Evolutionary conservation across 2,797 vertebrate species (phyloP), one percentile per base, ranked within the genome.

Genomic region (Rhinophrynus dorsalis): DNA sequence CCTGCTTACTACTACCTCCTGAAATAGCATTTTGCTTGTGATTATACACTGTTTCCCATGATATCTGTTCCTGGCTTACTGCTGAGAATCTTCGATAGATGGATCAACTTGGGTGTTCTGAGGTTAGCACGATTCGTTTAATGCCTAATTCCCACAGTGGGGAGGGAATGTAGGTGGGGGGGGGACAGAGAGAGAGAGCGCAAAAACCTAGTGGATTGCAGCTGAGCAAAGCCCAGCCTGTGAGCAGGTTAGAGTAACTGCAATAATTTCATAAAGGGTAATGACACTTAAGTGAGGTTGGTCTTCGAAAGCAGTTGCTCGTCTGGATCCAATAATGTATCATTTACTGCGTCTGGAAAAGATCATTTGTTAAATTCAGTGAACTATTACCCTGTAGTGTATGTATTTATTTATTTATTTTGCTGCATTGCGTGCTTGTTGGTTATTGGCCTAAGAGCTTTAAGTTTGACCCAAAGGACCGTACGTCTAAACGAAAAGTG

Each of bases 281-380:
- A 92, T 94, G 94, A 95, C 92, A 93, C 94, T 91, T 94, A 91
- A 94, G 91, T 92, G 92, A 93, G 90, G 90, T 94, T 90, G 92
- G 90, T 94, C 93, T 93, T 92, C 88, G 91, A 93, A 93, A 92
- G 91, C 92, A 90, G 90, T 94, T 90, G 90, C 90, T 91, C 91
- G 88, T 94, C 92, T 99, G 97, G 94, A 96, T 98, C 94, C 94
- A 98, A 99, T 98, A 98, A 98, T 92, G 92, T 94, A 93, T 97
- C 95, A 94, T 96, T 96, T 95, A 90, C 93, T 90, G 87, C 66
- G 96, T 98, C 96, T 99, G 97, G 97, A 98, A 98, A 91, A 95
- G 94, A 97, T 98, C 93, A 92, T 89, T 90, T 87, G 88, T 91
- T 95, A 93, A 96, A 95, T 92, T 90, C 90, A 91, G 88, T 97